Evolutionary conservation across 64 coral and sea anemone species (phyloP), one percentile per base, ranked within the genome.

Genomic region (Platygyra sinensis): DNA sequence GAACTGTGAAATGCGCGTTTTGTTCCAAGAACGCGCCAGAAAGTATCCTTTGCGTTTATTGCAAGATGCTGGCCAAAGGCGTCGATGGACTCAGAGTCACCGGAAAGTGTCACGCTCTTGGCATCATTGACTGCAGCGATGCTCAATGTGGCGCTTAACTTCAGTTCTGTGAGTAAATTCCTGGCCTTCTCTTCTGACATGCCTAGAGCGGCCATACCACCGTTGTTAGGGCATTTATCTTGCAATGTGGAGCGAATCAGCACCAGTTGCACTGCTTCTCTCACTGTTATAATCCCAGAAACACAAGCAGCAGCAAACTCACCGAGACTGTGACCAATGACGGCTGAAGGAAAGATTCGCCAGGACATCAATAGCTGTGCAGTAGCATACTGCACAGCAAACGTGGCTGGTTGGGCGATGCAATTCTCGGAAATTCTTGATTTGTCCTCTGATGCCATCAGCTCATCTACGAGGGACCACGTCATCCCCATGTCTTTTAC

Each of bases 291-390:
- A 9, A 83, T 88, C 16, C 72, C 87, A 20, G 89, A 81, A 61
- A 75, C 62, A 72, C 87, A 93, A 5, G 95, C 81, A 20, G 95
- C 95, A 28, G 95, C 88, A 81, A 90, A 80, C 69, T 96, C 95
- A 25, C 95, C 95, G 22, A 96, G 50, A 82, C 95, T 96, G 52
- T 96, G 95, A 0, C 95, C 95, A 76, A 96, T 64, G 20, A 96
- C 91, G 67, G 91, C 95, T 4, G 95, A 82, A 6, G 95, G 95
- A n/a, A 42, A 51, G 15, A 96, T 83, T 61, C 75, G 77, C 95
- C 95, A 96, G 29, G 95, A 96, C 54, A 69, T 87, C 52, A 96
- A 20, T 3, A 96, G 55, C n/a, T 71, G 63, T 16, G 91, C 91
- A 24, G 89, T 93, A 10, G 87, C 95, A 63, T 89, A 93, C n/a